Base-by-base conservation (phyloP, 2,113 vertebrate genomes). In the Ailuropoda melanoleuca region DNA sequence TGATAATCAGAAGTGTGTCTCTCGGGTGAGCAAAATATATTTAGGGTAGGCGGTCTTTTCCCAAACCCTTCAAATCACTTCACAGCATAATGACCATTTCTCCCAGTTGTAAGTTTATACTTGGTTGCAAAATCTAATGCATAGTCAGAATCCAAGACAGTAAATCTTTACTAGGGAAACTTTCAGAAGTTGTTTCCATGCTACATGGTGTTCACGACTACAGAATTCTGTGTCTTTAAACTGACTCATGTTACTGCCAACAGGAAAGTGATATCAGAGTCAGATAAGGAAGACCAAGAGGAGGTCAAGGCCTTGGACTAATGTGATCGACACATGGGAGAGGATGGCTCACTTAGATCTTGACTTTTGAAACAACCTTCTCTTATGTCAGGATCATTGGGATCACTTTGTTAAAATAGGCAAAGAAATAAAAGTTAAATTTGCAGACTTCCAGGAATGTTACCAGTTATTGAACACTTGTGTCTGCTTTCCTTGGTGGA, bases 221-320 rank as follows among this genome's bases (percentile, higher is more conserved):
- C 39, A 55, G 55, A 64, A 37, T 50, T 89, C 23, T 60, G 1
- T 94, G 58, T 62, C 1, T 66, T 64, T 34, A 9, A 86, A 94
- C 53, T 92, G 58, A 97, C 24, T 34, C 72, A 21, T 88, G 53
- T 96, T 95, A 53, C 64, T 96, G 62, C 86, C 96, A 94, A 97
- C 95, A 98, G 96, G 97, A 46, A 23, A 74, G 89, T 53, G 91
- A 55, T 18, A 50, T 13, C 90, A 60, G 77, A 98, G 37, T 91
- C 97, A 15, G 95, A 98, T 13, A 82, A 77, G 53, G 21, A 89
- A 4, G 98, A 98, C 11, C 53, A 91, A 93, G 97, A 98, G 94
- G 98, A 95, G 53, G 98, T 98, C 12, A 98, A 95, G 89, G 97
- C 95, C 31, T 95, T 98, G 97, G 37, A 92, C 4, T 96, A 95